These are phyloP conservation scores for Hyla sarda DNA, from an alignment of 2,113 vertebrate species.

Conservation along the genomic window DNA sequence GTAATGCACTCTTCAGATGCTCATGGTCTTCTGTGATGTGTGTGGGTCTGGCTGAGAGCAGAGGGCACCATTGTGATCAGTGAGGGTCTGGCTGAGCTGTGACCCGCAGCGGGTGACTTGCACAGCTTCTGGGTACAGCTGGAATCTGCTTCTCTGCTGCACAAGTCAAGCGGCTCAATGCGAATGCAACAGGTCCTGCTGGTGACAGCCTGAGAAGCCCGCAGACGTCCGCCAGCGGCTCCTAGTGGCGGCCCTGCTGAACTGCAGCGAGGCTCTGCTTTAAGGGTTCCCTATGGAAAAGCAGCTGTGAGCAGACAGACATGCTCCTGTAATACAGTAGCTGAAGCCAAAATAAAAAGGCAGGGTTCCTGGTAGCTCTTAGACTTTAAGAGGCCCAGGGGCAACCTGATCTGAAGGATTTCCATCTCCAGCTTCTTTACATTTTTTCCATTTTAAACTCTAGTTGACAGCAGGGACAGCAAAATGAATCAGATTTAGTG, in stretches of 20 bases:
- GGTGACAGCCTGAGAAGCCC: constrained; percentile 20
- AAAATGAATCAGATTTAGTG: constrained; percentile 28
- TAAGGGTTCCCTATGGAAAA: constrained; percentile 54
- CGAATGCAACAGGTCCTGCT: constrained; percentile 56
- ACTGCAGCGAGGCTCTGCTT: constrained; percentile 43
- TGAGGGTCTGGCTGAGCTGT: background rate
- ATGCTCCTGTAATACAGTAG: constrained; percentile 58
- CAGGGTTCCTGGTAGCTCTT: constrained; percentile 57
- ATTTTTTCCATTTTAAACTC: constrained; percentile 49
- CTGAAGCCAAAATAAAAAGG: constrained; percentile 58
- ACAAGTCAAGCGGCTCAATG: constrained; percentile 44
- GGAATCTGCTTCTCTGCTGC: constrained; percentile 35
- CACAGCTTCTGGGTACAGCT: constrained; percentile 40
- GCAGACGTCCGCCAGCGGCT: constrained; percentile 4
- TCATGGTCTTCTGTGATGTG: constrained; percentile 39
- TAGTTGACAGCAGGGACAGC: constrained; percentile 29
- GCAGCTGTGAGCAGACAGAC: constrained; percentile 55
- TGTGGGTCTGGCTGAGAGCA: constrained; percentile 4
- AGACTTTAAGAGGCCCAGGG: constrained; percentile 56
- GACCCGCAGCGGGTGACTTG: constrained; percentile 16
- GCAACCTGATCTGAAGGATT: constrained; percentile 58
- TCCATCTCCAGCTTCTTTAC: constrained; percentile 47
- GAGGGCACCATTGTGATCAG: constrained; percentile 11
- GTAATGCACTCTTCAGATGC: background rate
- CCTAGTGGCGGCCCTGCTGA: constrained; percentile 32